A percentile compares a stretch with the other conserved stretches of the same genome.
phyloP scores from a whole-genome alignment of 2,888 invertebrate species.

The Nudaria mundana region DNA sequence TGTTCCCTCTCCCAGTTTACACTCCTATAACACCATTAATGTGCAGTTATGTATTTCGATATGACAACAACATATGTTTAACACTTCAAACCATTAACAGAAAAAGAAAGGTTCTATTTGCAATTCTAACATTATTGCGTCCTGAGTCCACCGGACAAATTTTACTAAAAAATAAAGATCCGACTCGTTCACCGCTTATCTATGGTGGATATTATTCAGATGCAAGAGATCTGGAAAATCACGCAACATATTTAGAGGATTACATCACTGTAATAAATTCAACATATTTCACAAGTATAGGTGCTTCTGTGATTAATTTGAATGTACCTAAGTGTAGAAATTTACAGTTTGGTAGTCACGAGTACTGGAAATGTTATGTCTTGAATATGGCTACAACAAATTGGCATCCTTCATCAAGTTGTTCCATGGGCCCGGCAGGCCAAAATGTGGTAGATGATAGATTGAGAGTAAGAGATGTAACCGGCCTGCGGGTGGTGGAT shows the following conservation, averaged over 20 bases:
- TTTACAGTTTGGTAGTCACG: not conserved
- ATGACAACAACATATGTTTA: conserved; percentile 37
- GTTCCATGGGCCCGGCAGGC: not conserved
- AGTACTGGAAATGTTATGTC: not conserved
- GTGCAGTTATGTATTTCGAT: conserved; percentile 33
- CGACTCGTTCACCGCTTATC: conserved; percentile 36
- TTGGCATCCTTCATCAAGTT: not conserved
- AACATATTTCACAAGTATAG: conserved; percentile 27
- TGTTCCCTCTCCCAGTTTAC: conserved; percentile 28
- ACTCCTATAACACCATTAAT: conserved; percentile 28
- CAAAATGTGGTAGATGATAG: not conserved
- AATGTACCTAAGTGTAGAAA: conserved; percentile 38
- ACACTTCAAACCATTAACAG: conserved; percentile 26
- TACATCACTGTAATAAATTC: conserved; percentile 33
- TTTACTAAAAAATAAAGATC: conserved; percentile 35
- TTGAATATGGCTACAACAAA: not conserved
- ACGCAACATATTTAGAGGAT: conserved; percentile 29
- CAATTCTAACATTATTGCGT: conserved; percentile 37
- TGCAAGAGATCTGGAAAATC: conserved; percentile 31
- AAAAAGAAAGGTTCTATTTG: conserved; percentile 28
- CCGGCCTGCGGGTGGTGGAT: not conserved
- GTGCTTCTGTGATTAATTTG: conserved; percentile 27
- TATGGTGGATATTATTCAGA: conserved; percentile 41
- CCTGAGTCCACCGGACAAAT: conserved; percentile 47
- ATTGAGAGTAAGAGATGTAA: not conserved